Evolutionary conservation across 1,140 invertebrate species (phyloP).

Genomic region (Pemphigus obesinymphae): DNA sequence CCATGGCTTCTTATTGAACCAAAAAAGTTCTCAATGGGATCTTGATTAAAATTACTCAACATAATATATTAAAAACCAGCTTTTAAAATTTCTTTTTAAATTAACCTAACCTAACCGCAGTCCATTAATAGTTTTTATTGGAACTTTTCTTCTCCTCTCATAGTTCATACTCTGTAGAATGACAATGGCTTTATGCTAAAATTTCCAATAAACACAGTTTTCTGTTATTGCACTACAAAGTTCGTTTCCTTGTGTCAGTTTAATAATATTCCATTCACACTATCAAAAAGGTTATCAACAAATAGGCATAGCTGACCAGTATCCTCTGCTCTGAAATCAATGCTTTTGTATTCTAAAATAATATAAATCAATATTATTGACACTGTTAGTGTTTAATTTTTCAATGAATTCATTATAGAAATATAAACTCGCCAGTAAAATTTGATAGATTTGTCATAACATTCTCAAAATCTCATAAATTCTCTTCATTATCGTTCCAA

Average conservation of each 20-base stretch:
- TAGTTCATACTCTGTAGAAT: not conserved
- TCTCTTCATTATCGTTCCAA: too few relatives aligned
- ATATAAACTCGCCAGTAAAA: too few relatives aligned
- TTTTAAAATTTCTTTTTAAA: not conserved
- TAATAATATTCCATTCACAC: not conserved
- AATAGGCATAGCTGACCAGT: not conserved
- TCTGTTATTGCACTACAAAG: not conserved
- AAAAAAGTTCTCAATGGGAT: not conserved
- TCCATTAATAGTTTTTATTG: not conserved
- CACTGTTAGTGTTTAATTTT: not conserved
- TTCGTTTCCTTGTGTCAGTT: not conserved
- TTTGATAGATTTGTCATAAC: too few relatives aligned
- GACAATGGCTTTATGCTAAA: not conserved
- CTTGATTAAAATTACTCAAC: not conserved
- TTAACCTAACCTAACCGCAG: too few relatives aligned
- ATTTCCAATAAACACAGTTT: not conserved
- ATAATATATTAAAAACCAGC: not conserved
- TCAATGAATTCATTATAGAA: not conserved
- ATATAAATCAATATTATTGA: not conserved
- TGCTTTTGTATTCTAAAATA: not conserved
- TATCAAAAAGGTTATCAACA: not conserved
- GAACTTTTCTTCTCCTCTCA: not conserved
- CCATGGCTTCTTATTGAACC: not conserved
- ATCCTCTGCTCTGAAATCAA: not conserved
- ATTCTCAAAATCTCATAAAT: too few relatives aligned